Evolutionary conservation across 2,888 invertebrate species (phyloP).

Genomic region (Agrochola lychnidis): DNA sequence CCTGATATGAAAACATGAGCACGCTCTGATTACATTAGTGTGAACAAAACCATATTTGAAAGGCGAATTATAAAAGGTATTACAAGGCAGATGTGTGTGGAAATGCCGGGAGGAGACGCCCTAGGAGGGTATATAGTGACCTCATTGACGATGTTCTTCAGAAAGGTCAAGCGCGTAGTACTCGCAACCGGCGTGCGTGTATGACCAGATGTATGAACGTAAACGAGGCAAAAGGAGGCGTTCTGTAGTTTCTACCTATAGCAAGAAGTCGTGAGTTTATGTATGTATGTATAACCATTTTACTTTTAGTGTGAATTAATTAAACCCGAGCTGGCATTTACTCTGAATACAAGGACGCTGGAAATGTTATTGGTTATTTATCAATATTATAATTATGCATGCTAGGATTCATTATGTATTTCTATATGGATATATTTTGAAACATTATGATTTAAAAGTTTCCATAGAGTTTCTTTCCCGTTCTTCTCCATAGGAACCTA

Average conservation of each 20-base stretch:
- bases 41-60: neutral
- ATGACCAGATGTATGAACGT: too few relatives aligned
- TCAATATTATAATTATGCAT: too few relatives aligned
- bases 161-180: neutral
- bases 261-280: neutral
- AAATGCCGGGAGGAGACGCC: neutral
- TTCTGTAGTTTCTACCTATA: too few relatives aligned
- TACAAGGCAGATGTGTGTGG: neutral
- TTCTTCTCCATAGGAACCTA: too few relatives aligned
- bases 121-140: neutral
- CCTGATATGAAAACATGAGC: neutral
- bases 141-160: neutral
- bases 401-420: too few relatives aligned
- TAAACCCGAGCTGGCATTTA: neutral
- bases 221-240: too few relatives aligned
- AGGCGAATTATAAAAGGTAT: neutral
- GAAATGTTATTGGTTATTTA: neutral
- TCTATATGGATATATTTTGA: too few relatives aligned
- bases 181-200: neutral
- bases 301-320: neutral
- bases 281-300: neutral
- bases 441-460: too few relatives aligned
- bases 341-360: neutral
- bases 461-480: too few relatives aligned
- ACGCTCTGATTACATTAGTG: conserved; percentile 1